Conservation (phyloP, 1,140 invertebrate species). For the Papilio polytes region DNA sequence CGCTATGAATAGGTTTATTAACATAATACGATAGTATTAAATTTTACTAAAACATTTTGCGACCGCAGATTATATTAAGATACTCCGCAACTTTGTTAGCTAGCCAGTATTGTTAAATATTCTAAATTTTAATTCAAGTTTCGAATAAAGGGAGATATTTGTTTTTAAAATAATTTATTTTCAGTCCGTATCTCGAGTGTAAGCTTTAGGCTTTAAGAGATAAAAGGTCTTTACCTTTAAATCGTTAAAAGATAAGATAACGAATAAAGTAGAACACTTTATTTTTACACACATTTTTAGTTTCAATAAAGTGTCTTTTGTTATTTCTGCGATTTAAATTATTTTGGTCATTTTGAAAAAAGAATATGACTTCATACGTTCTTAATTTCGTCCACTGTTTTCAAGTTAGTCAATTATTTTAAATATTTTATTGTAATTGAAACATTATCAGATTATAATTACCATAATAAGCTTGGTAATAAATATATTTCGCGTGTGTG, state of each 20-base stretch:
- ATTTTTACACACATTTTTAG: not conserved
- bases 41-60: constrained; percentile 50
- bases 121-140: not conserved
- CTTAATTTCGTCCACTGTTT: no score
- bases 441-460: constrained; percentile 19
- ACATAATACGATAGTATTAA: constrained; percentile 62
- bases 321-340: not conserved
- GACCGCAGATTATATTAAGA: constrained; percentile 58
- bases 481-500: not conserved
- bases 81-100: constrained; percentile 45
- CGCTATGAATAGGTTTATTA: constrained; percentile 59
- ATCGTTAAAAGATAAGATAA: not conserved
- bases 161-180: not conserved
- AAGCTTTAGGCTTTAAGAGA: not conserved
- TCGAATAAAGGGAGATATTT: not conserved
- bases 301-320: no score
- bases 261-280: not conserved
- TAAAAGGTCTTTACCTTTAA: no score
- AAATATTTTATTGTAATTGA: not conserved
- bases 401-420: no score
- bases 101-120: constrained; percentile 15
- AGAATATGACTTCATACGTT: not conserved
- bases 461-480: not conserved
- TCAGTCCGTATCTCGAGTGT: not conserved
- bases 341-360: not conserved